Evolutionary conservation across 2,113 vertebrate species (phyloP).

Genomic region (Pachycephala philippinensis): DNA sequence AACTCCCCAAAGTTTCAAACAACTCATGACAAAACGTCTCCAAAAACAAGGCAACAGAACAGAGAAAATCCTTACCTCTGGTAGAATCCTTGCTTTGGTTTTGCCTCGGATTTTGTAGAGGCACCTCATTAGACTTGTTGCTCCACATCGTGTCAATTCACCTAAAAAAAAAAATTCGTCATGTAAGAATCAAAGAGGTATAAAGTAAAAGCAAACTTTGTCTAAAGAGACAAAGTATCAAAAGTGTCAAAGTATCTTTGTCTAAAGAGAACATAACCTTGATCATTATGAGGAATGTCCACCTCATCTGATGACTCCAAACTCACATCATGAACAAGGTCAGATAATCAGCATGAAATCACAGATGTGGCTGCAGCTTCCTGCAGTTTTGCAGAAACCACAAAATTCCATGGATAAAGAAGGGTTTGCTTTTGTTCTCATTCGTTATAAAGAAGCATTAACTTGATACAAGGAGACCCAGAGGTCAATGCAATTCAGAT

Average conservation of each 20-base stretch:
- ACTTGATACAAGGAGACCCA: background rate
- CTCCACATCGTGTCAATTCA: slow-evolving; percentile 84
- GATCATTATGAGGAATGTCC: background rate
- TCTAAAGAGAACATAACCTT: background rate
- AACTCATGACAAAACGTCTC: background rate
- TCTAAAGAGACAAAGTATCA: no score
- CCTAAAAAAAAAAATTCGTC: slow-evolving; percentile 50
- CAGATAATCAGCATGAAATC: background rate
- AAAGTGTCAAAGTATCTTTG: background rate
- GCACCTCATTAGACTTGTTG: slow-evolving; percentile 75
- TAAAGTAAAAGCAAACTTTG: background rate
- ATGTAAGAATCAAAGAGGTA: background rate
- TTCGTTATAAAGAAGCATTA: background rate
- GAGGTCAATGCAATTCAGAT: background rate
- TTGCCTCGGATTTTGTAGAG: slow-evolving; percentile 67
- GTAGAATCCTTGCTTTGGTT: slow-evolving; percentile 69
- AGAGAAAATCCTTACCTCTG: slow-evolving; percentile 74
- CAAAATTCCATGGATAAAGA: background rate
- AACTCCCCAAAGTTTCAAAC: background rate
- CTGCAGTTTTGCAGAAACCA: background rate
- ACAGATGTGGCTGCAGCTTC: background rate
- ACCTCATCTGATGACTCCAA: background rate
- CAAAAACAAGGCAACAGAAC: background rate
- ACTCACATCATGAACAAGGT: background rate
- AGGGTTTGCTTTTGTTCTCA: background rate